Conservation (phyloP, 2,113 vertebrate genomes). For the Glareola pratincola region DNA sequence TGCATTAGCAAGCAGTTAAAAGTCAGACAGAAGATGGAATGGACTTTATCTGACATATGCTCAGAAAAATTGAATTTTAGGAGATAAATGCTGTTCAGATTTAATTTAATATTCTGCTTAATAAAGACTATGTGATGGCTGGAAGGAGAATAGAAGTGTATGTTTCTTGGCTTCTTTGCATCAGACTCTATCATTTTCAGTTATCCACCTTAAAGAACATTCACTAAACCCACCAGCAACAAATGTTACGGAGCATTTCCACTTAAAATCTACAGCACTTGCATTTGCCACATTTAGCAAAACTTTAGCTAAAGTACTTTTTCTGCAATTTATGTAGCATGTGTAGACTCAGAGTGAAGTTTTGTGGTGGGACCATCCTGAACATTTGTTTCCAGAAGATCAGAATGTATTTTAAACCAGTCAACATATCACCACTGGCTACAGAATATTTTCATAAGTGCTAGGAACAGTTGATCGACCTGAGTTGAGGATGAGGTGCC, state of each 20-base stretch:
- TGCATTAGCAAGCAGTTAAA: constrained; percentile 17
- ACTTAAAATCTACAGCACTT: neutral
- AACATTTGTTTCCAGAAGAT: neutral
- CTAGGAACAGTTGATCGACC: neutral
- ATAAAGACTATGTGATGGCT: constrained; percentile 51
- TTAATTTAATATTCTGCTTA: constrained; percentile 62
- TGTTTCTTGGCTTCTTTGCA: constrained; percentile 25
- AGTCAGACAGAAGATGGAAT: neutral
- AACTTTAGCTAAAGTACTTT: neutral
- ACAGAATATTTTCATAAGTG: neutral
- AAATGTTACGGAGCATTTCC: neutral
- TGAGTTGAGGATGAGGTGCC: neutral
- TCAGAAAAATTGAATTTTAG: constrained; percentile 30
- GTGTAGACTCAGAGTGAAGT: neutral
- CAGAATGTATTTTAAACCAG: neutral
- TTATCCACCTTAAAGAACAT: neutral
- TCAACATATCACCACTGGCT: neutral
- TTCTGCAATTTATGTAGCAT: neutral
- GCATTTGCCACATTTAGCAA: neutral
- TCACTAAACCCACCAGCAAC: neutral
- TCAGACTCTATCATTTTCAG: neutral
- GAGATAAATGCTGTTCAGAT: constrained; percentile 23
- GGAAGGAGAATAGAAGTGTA: constrained; percentile 23
- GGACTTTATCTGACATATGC: neutral
- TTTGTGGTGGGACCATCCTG: neutral